A percentile compares a stretch with the other conserved stretches of the same genome.
Conservation (phyloP, 1,140 invertebrate species). For the Capitella teleta region DNA sequence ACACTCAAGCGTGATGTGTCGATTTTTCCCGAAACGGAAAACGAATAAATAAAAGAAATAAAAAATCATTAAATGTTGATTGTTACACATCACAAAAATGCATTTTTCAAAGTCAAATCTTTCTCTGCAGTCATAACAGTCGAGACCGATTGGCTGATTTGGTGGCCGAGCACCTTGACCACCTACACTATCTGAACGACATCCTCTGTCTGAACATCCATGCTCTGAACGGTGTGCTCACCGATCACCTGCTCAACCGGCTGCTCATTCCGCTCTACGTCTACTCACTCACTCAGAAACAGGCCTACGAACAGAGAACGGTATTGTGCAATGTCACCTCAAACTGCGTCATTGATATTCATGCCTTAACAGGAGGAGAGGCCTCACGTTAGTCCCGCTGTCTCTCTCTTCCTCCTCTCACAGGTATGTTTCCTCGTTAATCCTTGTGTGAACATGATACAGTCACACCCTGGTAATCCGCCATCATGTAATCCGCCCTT, state of each 20-base stretch:
- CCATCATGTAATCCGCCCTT: too few relatives aligned
- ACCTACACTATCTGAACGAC: slow-evolving; percentile 96
- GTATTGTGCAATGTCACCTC: slow-evolving; percentile 1
- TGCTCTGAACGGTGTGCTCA: slow-evolving; percentile 87
- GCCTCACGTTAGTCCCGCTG: slow-evolving; percentile 72
- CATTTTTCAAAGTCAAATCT: too few relatives aligned
- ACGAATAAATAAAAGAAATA: too few relatives aligned
- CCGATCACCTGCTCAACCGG: slow-evolving; percentile 86
- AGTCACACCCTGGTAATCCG: too few relatives aligned
- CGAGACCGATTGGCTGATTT: slow-evolving; percentile 76
- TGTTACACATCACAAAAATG: too few relatives aligned
- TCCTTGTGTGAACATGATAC: too few relatives aligned
- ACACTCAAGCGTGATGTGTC: too few relatives aligned
- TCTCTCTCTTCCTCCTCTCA: slow-evolving; percentile 81
- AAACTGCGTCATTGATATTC: too few relatives aligned
- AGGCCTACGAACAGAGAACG: not conserved
- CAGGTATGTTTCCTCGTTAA: slow-evolving; percentile 54
- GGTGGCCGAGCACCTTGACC: slow-evolving; percentile 94
- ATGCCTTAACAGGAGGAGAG: slow-evolving; percentile 26
- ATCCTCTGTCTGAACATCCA: slow-evolving; percentile 85
- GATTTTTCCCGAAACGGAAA: too few relatives aligned
- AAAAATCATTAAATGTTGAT: too few relatives aligned
- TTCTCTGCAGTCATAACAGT: slow-evolving; percentile 70
- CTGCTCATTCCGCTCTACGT: slow-evolving; percentile 89
- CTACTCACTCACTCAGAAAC: slow-evolving; percentile 56